Conservation (phyloP, 2,888 invertebrate genomes). For the Yponomeuta evonymella region DNA sequence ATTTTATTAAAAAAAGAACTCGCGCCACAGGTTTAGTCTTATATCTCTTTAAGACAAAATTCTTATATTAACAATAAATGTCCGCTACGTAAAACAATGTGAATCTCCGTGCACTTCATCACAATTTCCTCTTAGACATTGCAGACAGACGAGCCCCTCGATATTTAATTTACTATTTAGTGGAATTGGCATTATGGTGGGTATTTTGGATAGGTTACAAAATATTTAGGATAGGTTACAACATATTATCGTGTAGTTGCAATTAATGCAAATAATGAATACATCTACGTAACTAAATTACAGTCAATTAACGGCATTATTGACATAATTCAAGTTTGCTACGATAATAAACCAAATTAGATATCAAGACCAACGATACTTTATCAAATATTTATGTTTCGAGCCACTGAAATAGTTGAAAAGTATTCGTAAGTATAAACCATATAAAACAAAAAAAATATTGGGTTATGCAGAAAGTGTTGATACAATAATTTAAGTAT, state of each 20-base stretch:
- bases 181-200: neutral
- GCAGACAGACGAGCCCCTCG: neutral
- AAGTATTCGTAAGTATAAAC: too few relatives aligned
- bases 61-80: neutral
- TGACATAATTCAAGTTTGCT: neutral
- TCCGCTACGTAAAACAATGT: neutral
- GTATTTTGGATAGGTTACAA: neutral
- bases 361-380: too few relatives aligned
- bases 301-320: neutral
- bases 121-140: neutral
- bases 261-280: neutral
- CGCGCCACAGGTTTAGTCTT: conserved; percentile 56
- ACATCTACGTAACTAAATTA: neutral
- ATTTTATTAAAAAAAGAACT: conserved; percentile 57
- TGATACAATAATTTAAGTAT: neutral
- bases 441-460: too few relatives aligned
- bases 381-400: too few relatives aligned
- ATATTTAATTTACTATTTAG: neutral
- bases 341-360: too few relatives aligned
- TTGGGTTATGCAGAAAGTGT: too few relatives aligned
- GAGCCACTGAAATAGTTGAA: too few relatives aligned
- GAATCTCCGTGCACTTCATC: neutral
- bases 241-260: neutral
- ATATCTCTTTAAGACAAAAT: conserved; percentile 54
- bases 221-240: too few relatives aligned